A percentile compares a stretch with the other conserved stretches of the same genome.
Conservation (phyloP, 2,888 invertebrate species). For the Netelia virgata region DNA sequence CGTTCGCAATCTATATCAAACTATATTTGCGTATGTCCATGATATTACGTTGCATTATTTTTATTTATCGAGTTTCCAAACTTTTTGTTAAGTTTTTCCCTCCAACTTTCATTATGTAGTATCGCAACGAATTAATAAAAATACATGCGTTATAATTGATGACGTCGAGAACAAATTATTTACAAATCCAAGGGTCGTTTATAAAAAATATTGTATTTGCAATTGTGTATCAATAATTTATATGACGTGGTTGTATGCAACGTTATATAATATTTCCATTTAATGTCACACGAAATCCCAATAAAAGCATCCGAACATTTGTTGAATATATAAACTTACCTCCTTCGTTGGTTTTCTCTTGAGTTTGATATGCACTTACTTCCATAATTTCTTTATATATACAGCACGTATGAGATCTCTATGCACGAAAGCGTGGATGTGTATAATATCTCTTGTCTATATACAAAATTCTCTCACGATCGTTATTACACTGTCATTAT, state of each 20-base stretch:
- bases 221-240: constrained; percentile 31
- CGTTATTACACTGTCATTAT: background rate
- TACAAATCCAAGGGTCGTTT: constrained; percentile 70
- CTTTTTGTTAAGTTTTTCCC: background rate
- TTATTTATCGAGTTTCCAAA: constrained; percentile 10
- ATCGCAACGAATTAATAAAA: background rate
- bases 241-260: constrained; percentile 25
- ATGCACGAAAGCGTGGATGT: background rate
- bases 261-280: constrained; percentile 57
- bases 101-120: background rate
- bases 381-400: constrained; percentile 76
- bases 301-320: constrained; percentile 15
- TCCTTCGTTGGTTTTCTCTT: constrained; percentile 75
- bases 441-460: background rate
- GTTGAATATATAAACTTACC: constrained; percentile 71
- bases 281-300: constrained; percentile 23
- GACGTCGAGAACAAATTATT: constrained; percentile 11
- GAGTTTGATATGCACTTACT: constrained; percentile 71
- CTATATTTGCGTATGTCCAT: background rate
- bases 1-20: too few species aligned
- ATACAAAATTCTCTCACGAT: background rate
- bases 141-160: constrained; percentile 8
- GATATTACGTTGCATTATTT: background rate
- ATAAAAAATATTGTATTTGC: constrained; percentile 42
- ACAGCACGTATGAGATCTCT: constrained; percentile 37